Conservation (phyloP, 2,888 invertebrate species). For the Eucera pruinosa region DNA sequence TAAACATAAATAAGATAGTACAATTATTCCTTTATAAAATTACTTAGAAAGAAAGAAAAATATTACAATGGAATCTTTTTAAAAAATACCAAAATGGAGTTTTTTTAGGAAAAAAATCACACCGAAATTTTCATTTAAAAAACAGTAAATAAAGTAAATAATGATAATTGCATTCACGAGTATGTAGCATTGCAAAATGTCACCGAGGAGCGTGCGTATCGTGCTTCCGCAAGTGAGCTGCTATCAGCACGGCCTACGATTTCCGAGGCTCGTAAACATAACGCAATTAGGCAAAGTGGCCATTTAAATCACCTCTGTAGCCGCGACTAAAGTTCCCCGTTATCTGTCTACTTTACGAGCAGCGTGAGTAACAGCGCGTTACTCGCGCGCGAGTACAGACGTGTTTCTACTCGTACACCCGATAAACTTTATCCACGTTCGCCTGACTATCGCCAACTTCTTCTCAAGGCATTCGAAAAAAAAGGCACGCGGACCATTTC, state of each 20-base stretch:
- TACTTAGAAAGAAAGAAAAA: too few relatives aligned
- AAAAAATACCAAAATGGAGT: too few relatives aligned
- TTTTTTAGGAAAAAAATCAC: too few relatives aligned
- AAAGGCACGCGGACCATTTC: conserved; percentile 30
- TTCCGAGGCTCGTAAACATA: conserved; percentile 73
- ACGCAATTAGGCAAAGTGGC: conserved; percentile 76
- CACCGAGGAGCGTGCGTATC: background rate
- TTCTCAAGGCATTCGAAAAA: conserved; percentile 11
- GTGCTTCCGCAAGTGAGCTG: conserved; percentile 21
- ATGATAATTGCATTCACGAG: background rate
- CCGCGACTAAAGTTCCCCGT: conserved; percentile 48
- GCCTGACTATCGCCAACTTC: conserved; percentile 36
- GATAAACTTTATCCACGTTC: conserved; percentile 60
- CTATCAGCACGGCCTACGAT: conserved; percentile 37
- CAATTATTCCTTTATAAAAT: too few relatives aligned
- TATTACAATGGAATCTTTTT: too few relatives aligned
- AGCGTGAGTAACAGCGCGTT: conserved; percentile 57
- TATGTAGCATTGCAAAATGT: background rate
- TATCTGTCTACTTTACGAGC: conserved; percentile 64
- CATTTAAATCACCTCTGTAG: conserved; percentile 71
- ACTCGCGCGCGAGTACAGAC: conserved; percentile 12
- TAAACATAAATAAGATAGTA: too few relatives aligned
- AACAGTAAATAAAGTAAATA: background rate
- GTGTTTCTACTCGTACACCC: conserved; percentile 16
- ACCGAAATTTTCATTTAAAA: too few relatives aligned